Evolutionary conservation across 1,140 invertebrate genomes (phyloP).

Genomic region (Neodiprion virginianus): DNA sequence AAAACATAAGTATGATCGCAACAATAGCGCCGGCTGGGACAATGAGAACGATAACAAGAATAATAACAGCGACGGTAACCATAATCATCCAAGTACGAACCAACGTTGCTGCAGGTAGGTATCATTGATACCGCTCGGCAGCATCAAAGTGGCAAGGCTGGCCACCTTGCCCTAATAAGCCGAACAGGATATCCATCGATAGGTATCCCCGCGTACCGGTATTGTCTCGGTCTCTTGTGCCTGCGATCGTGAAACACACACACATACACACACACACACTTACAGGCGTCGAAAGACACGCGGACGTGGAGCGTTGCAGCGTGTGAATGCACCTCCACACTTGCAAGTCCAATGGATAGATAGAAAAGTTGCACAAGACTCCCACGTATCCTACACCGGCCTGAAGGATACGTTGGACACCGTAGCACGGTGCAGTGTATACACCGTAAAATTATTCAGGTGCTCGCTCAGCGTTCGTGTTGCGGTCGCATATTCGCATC

Average conservation of each 20-base stretch:
- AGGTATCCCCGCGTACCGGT: conserved; percentile 33
- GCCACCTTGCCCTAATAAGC: conserved; percentile 60
- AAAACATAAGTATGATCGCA: no score
- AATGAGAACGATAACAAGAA: no score
- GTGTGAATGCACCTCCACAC: not conserved
- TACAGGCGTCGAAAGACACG: no score
- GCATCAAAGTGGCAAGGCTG: conserved; percentile 49
- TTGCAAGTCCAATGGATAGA: not conserved
- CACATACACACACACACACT: no score
- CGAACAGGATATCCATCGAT: conserved; percentile 53
- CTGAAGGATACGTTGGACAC: not conserved
- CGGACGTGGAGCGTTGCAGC: no score
- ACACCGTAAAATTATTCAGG: conserved; percentile 1
- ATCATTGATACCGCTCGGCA: conserved; percentile 40
- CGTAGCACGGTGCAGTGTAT: not conserved
- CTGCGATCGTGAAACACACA: no score
- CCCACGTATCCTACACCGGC: not conserved
- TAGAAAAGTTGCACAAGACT: not conserved
- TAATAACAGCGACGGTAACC: no score
- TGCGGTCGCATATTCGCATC: not conserved
- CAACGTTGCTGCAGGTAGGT: conserved; percentile 26
- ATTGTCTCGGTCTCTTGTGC: no score
- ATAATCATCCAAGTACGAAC: no score
- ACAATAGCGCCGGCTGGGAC: no score
- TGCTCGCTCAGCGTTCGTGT: not conserved